Evolutionary conservation across 2,797 vertebrate genomes (phyloP), one percentile per base, ranked within the genome.

Genomic region (Manis javanica): DNA sequence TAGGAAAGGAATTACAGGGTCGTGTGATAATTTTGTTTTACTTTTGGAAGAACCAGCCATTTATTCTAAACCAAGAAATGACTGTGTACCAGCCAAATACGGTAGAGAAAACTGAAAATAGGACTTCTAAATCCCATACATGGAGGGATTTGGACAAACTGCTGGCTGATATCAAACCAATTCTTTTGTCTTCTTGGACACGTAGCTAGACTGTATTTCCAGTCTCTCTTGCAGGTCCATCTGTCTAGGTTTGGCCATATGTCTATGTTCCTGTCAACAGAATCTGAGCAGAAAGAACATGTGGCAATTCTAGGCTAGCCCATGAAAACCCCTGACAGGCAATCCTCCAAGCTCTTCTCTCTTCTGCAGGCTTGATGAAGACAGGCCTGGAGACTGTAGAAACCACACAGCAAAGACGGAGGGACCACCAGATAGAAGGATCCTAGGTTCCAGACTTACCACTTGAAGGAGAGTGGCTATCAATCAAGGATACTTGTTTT

Each of bases 11-110:
- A 84, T 26, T 55, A 1, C 7, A 37, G 10, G 42, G 26, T 69
- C 69, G 39, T 9, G 37, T 42, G 42, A 9, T 59, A 92, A 93
- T 77, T 57, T 34, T 69, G 71, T 86, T 88, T 57, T 21, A 63
- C 49, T 63, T 72, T 94, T 37, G 68, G 74, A 86, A 63, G 29
- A 78, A 63, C 0, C 11, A 91, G 6, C 7, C 37, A 46, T 64
- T 79, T 87, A 83, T 53, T 94, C 31, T 71, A 75, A 87, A 96
- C 15, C 11, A 49, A 13, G 31, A 63, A 78, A 86, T 78, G 86
- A 37, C 64, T 84, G n/a, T 61, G 61, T 6, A 66, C 5, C 16
- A 90, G n/a, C 78, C 87, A 93, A 79, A 85, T 75, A 51, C 29
- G 26, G 31, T 34, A 78, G 66, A 77, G 66, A 63, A 78, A 77